A percentile compares a stretch with the other conserved stretches of the same genome.
These are phyloP conservation scores for Ataeniobius toweri DNA, from an alignment of 2,797 vertebrate genomes.

Conservation along the genomic window DNA sequence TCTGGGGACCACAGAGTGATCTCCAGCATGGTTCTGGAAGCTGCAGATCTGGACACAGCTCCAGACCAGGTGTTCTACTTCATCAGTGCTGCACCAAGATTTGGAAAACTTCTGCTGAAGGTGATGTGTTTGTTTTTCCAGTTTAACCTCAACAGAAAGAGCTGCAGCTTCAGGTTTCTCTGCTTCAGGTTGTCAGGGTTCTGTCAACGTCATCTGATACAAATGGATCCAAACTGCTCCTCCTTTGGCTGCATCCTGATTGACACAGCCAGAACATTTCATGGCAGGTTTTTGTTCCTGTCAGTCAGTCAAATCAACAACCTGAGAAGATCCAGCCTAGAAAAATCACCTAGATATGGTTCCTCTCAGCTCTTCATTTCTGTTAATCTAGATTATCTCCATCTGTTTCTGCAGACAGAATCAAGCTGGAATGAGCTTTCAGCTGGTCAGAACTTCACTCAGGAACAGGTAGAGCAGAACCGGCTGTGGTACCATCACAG, in stretches of 20 bases:
- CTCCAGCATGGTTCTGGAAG: constrained; percentile 76
- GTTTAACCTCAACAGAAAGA: too few relatives aligned
- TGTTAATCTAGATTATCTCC: too few relatives aligned
- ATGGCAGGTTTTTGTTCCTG: too few relatives aligned
- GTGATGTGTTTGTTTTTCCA: constrained; percentile 34
- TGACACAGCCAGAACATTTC: too few relatives aligned
- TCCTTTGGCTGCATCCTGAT: too few relatives aligned
- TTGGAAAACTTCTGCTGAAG: constrained; percentile 75
- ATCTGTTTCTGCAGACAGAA: constrained; percentile 47
- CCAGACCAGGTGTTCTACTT: constrained; percentile 55
- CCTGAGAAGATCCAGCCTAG: too few relatives aligned
- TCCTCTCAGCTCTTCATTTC: too few relatives aligned
- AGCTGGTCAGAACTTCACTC: constrained; percentile 77
- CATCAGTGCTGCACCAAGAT: constrained; percentile 63
- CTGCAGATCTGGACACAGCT: constrained; percentile 71
- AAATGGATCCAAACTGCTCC: neutral
- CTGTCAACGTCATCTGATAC: neutral
- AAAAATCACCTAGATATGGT: neutral
- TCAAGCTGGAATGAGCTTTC: constrained; percentile 67
- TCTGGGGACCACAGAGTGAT: constrained; percentile 72
- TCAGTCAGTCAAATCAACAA: too few relatives aligned
- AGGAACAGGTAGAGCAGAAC: constrained; percentile 79
- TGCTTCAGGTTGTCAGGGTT: neutral
- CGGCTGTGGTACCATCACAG: constrained; percentile 74
- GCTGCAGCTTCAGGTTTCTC: neutral